Base-by-base conservation (phyloP, 1,140 invertebrate species). In the Drosophila pruinosa region DNA sequence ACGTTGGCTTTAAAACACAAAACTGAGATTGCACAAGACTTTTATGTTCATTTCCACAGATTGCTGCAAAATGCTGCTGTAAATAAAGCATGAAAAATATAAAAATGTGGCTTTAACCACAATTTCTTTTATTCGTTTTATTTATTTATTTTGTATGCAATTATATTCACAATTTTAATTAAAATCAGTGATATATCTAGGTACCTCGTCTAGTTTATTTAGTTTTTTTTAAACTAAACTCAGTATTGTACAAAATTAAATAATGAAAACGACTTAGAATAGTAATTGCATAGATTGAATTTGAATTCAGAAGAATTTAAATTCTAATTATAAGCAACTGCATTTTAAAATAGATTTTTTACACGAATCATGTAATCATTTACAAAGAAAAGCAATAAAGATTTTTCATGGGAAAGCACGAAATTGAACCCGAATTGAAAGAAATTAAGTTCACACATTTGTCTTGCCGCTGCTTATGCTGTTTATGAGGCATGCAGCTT, bases 321-420 rank as follows among this genome's bases (percentile, higher is more conserved):
- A 12, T 12, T 34, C 28, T 31, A 8, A 8, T 7, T 8, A n/a
- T n/a, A 10, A n/a, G 28, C 28, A n/a, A 10, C 28, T 31, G 28
- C 8, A 31, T 31, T 31, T 3, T 12, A 34, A 34, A 34, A 34
- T 34, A n/a, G 31, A 39, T 39, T 39, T 17, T 39, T 1, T 39
- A 7, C 7, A 39, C 14, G 7, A 39, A 15, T 39, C 15, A 39
- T 12, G 38, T 6, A 7, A 14, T 21, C 17, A 21, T 26, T 14
- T 26, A 15, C 4, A 26, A 47, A 10, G 39, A 22, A 24, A 26
- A 47, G 14, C 26, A 8, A 31, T 26, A 3, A 47, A 47, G 14
- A 65, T 8, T 24, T n/a, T 57, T 65, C 41, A 68, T 72, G 63
- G 70, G 70, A 68, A 68, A 54, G 22, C 22, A 39, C 12, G n/a